Evolutionary conservation across 2,797 vertebrate genomes (phyloP), one percentile per base, ranked within the genome.

Genomic region (Eleutherodactylus coqui): DNA sequence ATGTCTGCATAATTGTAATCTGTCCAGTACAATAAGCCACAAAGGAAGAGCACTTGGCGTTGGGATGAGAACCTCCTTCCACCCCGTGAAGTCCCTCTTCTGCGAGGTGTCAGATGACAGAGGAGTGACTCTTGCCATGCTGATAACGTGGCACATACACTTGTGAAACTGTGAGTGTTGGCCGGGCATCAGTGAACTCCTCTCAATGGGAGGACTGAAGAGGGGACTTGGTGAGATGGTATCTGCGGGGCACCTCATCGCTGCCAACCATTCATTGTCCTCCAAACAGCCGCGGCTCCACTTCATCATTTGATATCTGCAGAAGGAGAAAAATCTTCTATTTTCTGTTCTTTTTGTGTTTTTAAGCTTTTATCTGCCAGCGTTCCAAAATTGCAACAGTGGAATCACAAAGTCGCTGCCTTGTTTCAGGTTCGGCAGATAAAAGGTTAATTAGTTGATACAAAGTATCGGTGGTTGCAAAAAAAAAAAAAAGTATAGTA

Each of bases 131-230:
- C 79, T 62, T 82, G 43, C 55, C 47, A 19, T 51, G 55, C 58
- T 86, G 85, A 83, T 77, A 86, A 86, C 85, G 85, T 86, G 85
- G 79, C 85, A 86, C 72, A 69, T 36, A 41, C 17, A 58, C n/a
- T 77, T 67, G 43, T 67, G 38, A 24, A 73, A 17, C 17, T 49
- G 77, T 27, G n/a, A 82, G 55, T 2, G n/a, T 47, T 82, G 60
- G n/a, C 78, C 41, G 13, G 9, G 70, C 32, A 64, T 83, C 49
- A 76, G 53, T 82, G 21, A 75, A 21, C 49, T 70, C 45, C 60
- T 43, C 64, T 76, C 45, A 82, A 75, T 73, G 53, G 77, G 16
- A 45, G 77, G 5, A 51, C 3, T 67, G 43, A 27, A 29, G 43
- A 19, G 55, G 45, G 38, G 29, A 10, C 75, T 41, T 49, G 41